Percentiles rank a stretch among this genome's conserved stretches.
Conservation (phyloP, 2,113 vertebrate genomes). For the Scophthalmus maximus region DNA sequence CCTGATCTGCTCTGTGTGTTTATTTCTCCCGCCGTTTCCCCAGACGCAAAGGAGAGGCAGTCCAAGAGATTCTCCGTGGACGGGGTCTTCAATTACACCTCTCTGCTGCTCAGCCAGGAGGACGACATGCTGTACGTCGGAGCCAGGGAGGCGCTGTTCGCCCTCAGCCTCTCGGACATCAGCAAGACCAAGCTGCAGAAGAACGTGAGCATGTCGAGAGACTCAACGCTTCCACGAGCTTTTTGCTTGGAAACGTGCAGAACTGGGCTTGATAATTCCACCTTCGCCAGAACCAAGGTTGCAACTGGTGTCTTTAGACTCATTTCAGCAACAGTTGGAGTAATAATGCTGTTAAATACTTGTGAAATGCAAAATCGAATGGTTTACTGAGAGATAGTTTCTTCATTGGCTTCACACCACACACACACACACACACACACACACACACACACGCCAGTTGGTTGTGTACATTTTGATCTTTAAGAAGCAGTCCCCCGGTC, state of each 20-base stretch:
- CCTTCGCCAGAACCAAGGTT: background rate
- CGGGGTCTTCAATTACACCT: constrained; percentile 89
- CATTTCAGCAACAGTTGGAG: background rate
- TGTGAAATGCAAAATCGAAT: too few relatives aligned
- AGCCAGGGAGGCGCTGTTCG: constrained; percentile 88
- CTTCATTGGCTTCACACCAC: too few relatives aligned
- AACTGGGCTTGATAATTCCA: too few relatives aligned
- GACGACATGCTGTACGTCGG: constrained; percentile 89
- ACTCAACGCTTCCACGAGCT: background rate
- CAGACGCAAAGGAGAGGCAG: constrained; percentile 83
- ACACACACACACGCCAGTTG: too few relatives aligned
- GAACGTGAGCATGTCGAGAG: constrained; percentile 72
- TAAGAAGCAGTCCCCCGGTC: background rate
- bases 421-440: too few relatives aligned
- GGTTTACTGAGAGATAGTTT: too few relatives aligned
- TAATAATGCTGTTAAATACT: too few relatives aligned
- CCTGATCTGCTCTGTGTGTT: constrained; percentile 25
- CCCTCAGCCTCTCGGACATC: constrained; percentile 87
- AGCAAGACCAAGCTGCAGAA: constrained; percentile 80
- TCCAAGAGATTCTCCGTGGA: constrained; percentile 85
- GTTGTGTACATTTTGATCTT: background rate
- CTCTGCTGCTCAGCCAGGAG: constrained; percentile 89
- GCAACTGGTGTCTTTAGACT: background rate
- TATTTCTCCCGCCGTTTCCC: constrained; percentile 13
- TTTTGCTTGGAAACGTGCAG: background rate